These are phyloP conservation scores for Nettapus auritus DNA, from an alignment of 2,113 vertebrate genomes.

Conservation along the genomic window DNA sequence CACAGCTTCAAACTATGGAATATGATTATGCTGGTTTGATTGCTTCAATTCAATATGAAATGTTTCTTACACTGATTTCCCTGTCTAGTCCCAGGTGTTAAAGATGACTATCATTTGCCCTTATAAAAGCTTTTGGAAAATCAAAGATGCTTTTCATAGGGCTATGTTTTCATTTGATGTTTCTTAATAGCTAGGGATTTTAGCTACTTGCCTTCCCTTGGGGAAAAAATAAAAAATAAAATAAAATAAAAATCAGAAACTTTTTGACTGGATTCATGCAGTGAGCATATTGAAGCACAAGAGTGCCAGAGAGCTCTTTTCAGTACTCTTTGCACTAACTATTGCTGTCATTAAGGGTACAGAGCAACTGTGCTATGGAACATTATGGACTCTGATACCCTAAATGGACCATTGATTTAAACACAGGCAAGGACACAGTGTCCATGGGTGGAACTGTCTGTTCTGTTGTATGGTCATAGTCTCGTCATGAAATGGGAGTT, in stretches of 20 bases:
- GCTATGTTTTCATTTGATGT: neutral
- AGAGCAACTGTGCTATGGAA: neutral
- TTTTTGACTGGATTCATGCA: neutral
- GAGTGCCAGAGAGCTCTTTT: rapidly evolving
- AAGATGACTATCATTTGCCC: neutral
- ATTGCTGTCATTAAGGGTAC: rapidly evolving
- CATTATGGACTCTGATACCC: neutral
- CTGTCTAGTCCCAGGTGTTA: neutral
- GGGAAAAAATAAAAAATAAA: neutral
- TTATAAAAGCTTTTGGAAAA: neutral
- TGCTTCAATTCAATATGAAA: neutral
- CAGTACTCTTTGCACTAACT: neutral
- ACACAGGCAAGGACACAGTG: neutral
- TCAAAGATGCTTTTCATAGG: neutral
- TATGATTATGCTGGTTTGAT: neutral
- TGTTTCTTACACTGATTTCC: neutral
- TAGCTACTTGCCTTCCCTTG: rapidly evolving
- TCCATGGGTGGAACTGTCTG: neutral
- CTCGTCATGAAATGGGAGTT: neutral
- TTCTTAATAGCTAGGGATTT: neutral
- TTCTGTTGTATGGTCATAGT: no score
- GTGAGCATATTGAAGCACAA: neutral
- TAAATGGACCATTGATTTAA: neutral
- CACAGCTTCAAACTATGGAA: neutral
- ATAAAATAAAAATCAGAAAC: neutral